Evolutionary conservation across 2,113 vertebrate genomes (phyloP), one percentile per base, ranked within the genome.

Genomic region (Bambusicola thoracicus): DNA sequence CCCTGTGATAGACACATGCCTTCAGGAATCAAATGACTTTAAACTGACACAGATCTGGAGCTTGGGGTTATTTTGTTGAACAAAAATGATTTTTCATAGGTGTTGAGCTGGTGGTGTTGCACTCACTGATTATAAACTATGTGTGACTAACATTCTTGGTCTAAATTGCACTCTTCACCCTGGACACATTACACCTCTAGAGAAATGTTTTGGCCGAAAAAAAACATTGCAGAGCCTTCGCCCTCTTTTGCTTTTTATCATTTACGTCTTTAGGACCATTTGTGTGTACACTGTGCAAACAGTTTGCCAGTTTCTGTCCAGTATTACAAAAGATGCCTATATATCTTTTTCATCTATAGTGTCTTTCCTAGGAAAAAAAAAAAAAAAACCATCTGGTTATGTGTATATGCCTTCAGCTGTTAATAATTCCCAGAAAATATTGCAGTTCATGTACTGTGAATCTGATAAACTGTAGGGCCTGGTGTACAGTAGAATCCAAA

Each of bases 11-110:
- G n/a, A 27, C 44, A 48, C 11, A 29, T 55, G 13, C 85, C 92
- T 92, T 66, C 85, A 80, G 91, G 89, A 87, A 77, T 62, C 49
- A 80, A 21, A 29, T 91, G 78, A 94, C 89, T 70, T 94, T 93
- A 70, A 80, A 84, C 36, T 43, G 4, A 81, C 68, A 51, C 27
- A 38, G 53, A 87, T 87, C 56, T 94, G 56, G n/a, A 92, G 72
- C 65, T 53, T 75, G 56, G 76, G 68, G 65, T 87, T 20, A 56
- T 74, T 91, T 44, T 68, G 46, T 78, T 61, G 29, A 25, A 40
- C 10, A 36, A 55, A 41, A 9, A 15, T 24, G 13, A 65, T 70
- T 73, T 74, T 73, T 25, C 6, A 3, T 62, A 36, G 55, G 5
- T 34, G 4, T 34, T 40, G 20, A 36, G 27, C 14, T 79, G n/a